These are phyloP conservation scores for Gari tellinella DNA, from an alignment of 2,888 invertebrate genomes.

Conservation along the genomic window DNA sequence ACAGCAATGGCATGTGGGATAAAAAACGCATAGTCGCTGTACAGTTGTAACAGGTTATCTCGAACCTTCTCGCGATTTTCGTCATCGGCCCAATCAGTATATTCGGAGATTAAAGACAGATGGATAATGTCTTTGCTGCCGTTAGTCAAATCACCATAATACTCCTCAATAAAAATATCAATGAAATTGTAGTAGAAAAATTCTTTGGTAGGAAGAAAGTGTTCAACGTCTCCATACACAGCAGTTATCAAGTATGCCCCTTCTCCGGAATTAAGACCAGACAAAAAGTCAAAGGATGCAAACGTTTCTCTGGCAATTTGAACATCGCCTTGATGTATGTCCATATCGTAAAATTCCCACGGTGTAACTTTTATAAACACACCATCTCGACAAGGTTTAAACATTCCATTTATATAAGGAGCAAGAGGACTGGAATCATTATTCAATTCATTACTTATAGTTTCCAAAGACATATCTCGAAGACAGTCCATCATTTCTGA, in stretches of 20 bases:
- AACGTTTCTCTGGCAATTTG: too few species aligned
- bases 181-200: constrained; percentile 24
- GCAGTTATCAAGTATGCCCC: background rate
- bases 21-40: constrained; percentile 97
- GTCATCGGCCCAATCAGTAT: constrained; percentile 34
- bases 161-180: background rate
- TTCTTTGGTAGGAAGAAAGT: constrained; percentile 8
- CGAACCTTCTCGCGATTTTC: constrained; percentile 90
- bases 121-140: background rate
- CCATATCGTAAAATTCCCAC: too few species aligned
- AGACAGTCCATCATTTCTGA: too few species aligned
- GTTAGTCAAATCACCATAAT: background rate
- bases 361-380: too few species aligned
- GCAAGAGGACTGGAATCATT: too few species aligned
- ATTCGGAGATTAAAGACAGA: constrained; percentile 23
- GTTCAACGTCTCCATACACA: constrained; percentile 16
- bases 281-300: too few species aligned
- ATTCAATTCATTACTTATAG: too few species aligned
- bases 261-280: too few species aligned
- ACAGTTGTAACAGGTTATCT: constrained; percentile 94
- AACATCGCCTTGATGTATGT: too few species aligned
- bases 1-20: constrained; percentile 96
- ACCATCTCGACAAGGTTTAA: too few species aligned
- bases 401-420: too few species aligned
- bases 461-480: too few species aligned